A percentile compares a stretch with the other conserved stretches of the same genome.
These are phyloP conservation scores for Pseudochromis fuscus DNA, from an alignment of 2,797 vertebrate genomes.

Conservation along the genomic window DNA sequence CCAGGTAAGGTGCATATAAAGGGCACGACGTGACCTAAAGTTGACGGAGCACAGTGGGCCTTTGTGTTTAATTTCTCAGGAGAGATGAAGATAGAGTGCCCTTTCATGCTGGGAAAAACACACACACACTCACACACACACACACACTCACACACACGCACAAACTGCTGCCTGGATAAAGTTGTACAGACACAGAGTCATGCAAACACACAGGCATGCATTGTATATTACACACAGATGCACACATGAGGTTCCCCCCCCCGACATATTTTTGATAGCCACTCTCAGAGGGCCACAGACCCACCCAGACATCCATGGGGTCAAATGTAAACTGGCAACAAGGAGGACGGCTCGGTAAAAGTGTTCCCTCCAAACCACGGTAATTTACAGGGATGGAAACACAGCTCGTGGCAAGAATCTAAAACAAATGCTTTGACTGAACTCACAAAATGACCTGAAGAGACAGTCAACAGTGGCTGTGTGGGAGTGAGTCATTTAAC, in stretches of 20 bases:
- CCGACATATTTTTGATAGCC: slow-evolving; percentile 13
- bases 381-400: slow-evolving; percentile 21
- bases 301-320: slow-evolving; percentile 17
- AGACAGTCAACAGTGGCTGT: slow-evolving; percentile 24
- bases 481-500: slow-evolving; percentile 39
- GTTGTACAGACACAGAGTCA: slow-evolving; percentile 28
- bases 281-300: slow-evolving; percentile 22
- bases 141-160: slow-evolving; percentile 35
- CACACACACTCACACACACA: slow-evolving; percentile 27
- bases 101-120: slow-evolving; percentile 61
- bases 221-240: slow-evolving; percentile 26
- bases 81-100: slow-evolving; percentile 58
- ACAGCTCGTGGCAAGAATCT: slow-evolving; percentile 19
- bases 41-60: slow-evolving; percentile 68
- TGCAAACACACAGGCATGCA: slow-evolving; percentile 26
- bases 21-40: slow-evolving; percentile 59
- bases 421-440: slow-evolving; percentile 32
- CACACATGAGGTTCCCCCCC: slow-evolving; percentile 9
- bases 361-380: not conserved
- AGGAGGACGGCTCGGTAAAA: not conserved
- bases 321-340: slow-evolving; percentile 15
- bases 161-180: slow-evolving; percentile 42
- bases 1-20: slow-evolving; percentile 48
- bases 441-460: slow-evolving; percentile 42
- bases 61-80: slow-evolving; percentile 68